These are phyloP conservation scores for Caenorhabditis drosophilae DNA, from an alignment of 2,888 invertebrate genomes.

Conservation along the genomic window DNA sequence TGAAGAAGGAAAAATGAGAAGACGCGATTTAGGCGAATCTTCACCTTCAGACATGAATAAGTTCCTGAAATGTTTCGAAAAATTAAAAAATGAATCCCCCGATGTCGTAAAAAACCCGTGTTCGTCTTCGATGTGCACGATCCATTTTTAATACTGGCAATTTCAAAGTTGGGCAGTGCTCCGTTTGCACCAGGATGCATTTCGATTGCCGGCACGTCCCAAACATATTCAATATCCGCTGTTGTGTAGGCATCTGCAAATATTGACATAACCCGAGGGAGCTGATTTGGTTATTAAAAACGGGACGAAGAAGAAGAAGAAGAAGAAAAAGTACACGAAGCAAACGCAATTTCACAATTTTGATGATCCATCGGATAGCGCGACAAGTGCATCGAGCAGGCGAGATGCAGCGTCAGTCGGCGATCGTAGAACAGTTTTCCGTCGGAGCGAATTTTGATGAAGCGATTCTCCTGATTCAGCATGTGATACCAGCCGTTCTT, in stretches of 20 bases:
- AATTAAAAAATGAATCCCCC: not conserved
- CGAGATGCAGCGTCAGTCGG: slow-evolving; percentile 64
- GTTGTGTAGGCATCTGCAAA: slow-evolving; percentile 93
- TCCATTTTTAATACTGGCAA: slow-evolving; percentile 89
- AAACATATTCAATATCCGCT: slow-evolving; percentile 90
- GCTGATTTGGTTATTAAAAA: not conserved
- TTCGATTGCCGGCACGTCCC: slow-evolving; percentile 81
- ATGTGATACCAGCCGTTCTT: slow-evolving; percentile 67
- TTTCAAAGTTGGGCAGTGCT: slow-evolving; percentile 87
- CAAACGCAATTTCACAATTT: slow-evolving; percentile 67
- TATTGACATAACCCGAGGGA: too few species aligned
- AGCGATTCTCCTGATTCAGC: slow-evolving; percentile 67
- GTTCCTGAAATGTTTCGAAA: slow-evolving; percentile 27
- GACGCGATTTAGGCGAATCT: slow-evolving; percentile 63
- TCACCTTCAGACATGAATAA: slow-evolving; percentile 67
- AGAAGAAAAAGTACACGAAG: slow-evolving; percentile 62
- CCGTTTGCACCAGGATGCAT: slow-evolving; percentile 72
- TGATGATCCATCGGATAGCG: slow-evolving; percentile 69
- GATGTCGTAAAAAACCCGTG: slow-evolving; percentile 77
- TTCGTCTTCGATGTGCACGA: slow-evolving; percentile 95
- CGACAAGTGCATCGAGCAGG: slow-evolving; percentile 67
- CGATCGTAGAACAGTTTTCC: slow-evolving; percentile 67
- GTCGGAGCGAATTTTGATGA: slow-evolving; percentile 64
- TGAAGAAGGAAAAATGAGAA: slow-evolving; percentile 69
- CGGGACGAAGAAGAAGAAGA: too few species aligned